Evolutionary conservation across 2,888 invertebrate species (phyloP), one percentile per base, ranked within the genome.

Genomic region (Chloroclysta siterata): DNA sequence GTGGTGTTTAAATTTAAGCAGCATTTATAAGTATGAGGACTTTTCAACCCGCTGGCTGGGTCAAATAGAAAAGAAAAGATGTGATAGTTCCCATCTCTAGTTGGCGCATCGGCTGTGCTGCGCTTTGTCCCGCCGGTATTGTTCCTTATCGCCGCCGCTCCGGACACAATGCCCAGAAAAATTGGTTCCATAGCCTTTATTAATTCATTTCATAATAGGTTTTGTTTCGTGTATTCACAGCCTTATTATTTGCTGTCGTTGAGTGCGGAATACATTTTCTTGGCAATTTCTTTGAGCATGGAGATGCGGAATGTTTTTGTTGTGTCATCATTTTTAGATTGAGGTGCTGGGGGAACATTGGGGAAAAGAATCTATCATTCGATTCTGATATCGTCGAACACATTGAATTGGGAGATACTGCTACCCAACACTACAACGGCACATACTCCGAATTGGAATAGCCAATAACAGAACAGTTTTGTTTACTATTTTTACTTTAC

Each of bases 121-220:
- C 61, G 76, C 83, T 79, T 84, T 84, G 84, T 85, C 77, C 65
- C 41, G 42, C 47, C 54, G 60, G 75, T 83, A 80, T 84, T 84
- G 84, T 86, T 78, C 84, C 77, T 75, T 81, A 80, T 82, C 82
- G 80, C 83, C 77, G 81, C 82, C 78, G 78, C 22, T 22, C 22
- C 57, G 70, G 66, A 72, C 80, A 88, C 88, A 88, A 88, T 86
- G 75, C 82, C 79, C 79, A 82, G 83, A 88, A 89, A 89, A 88
- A 89, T 89, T 88, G 89, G 85, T 83, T 87, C 79, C 80, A 78
- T 78, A 73, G 72, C 77, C 73, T 78, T 46, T 88, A 87, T 84
- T 87, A 86, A 85, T 84, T 85, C 83, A 85, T 85, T 83, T 82
- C 78, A 80, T 85, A 87, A 87, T 82, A 82, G 82, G 75, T 77